phyloP scores from a whole-genome alignment of 1,140 invertebrate genomes.

The Spodoptera litura region DNA sequence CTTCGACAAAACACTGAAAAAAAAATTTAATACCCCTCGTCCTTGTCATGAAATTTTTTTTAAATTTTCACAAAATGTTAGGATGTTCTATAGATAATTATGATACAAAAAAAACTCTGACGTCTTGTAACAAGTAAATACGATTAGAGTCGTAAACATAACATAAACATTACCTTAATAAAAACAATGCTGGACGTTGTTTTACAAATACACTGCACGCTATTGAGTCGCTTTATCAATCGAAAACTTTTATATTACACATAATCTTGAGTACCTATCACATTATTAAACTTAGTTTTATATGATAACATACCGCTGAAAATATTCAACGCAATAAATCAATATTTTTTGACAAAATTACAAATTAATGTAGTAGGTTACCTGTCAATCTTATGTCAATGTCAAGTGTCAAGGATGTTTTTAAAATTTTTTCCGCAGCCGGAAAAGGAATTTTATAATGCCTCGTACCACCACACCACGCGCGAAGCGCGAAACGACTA shows the following conservation, averaged over 20 bases:
- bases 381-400: conserved; percentile 54
- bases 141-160: not conserved
- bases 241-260: conserved; percentile 41
- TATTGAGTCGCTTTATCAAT: conserved; percentile 24
- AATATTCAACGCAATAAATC: conserved; percentile 45
- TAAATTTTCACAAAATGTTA: too few relatives aligned
- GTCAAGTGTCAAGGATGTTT: conserved; percentile 45
- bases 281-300: conserved; percentile 29
- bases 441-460: conserved; percentile 14
- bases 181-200: conserved; percentile 3
- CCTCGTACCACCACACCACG: not conserved
- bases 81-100: too few relatives aligned
- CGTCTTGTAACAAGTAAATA: not conserved
- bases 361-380: conserved; percentile 45
- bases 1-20: not conserved
- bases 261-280: conserved; percentile 45
- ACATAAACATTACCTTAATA: conserved; percentile 42
- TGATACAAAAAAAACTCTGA: too few relatives aligned
- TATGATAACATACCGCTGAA: conserved; percentile 29
- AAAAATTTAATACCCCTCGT: not conserved
- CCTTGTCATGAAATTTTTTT: not conserved
- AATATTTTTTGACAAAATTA: conserved; percentile 49
- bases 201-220: conserved; percentile 21
- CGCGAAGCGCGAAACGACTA: conserved; percentile 42
- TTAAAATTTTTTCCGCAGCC: conserved; percentile 30